Conservation (phyloP, 2,113 vertebrate genomes). For the Phocoena phocoena region DNA sequence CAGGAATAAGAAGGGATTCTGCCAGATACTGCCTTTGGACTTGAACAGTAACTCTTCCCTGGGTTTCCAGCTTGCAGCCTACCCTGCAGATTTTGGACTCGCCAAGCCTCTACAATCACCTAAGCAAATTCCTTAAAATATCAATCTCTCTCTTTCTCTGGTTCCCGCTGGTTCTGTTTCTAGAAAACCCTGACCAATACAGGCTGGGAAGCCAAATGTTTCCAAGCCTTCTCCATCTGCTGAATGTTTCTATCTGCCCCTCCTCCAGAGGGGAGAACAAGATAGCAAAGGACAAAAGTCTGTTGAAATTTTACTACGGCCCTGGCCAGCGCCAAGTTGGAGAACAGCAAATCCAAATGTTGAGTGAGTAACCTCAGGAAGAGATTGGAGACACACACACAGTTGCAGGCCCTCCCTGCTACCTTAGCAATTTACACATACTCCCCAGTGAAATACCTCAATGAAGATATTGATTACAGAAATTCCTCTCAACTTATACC, state of each 20-base stretch:
- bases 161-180: not conserved
- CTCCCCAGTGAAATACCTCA: not conserved
- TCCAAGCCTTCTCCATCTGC: not conserved
- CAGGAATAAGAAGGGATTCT: not conserved
- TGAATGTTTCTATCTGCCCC: not conserved
- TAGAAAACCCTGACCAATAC: not conserved
- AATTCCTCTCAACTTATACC: not conserved
- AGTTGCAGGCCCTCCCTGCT: too few species aligned
- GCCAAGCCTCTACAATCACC: not conserved
- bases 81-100: not conserved
- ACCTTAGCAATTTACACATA: not conserved
- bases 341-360: not conserved
- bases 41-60: not conserved
- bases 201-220: not conserved
- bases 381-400: not conserved
- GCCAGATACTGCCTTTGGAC: not conserved
- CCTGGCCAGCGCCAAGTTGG: not conserved
- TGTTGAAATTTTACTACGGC: not conserved
- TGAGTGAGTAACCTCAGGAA: not conserved
- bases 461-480: not conserved
- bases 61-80: not conserved
- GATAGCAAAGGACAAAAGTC: not conserved
- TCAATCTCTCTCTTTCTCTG: not conserved
- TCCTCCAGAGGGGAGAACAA: not conserved
- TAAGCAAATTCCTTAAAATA: not conserved